A percentile compares a stretch with the other conserved stretches of the same genome.
phyloP scores from a whole-genome alignment of 2,888 invertebrate genomes.

The Andrena praecox region DNA sequence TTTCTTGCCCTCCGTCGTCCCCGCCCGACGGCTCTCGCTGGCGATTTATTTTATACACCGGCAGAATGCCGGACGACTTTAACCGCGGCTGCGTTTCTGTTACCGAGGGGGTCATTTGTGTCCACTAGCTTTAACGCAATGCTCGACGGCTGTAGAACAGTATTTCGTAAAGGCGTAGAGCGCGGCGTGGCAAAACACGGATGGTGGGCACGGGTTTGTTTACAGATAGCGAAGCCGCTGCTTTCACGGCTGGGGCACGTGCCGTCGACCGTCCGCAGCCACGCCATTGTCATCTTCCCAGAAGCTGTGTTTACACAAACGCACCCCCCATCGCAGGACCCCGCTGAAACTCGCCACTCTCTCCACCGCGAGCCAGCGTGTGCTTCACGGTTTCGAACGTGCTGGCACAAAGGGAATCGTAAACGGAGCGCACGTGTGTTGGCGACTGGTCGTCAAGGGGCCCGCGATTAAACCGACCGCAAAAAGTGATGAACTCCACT shows the following conservation, averaged over 20 bases:
- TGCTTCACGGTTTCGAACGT: constrained; percentile 21
- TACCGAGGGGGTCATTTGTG: constrained; percentile 39
- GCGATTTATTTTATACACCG: constrained; percentile 58
- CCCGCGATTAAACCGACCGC: constrained; percentile 61
- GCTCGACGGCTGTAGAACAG: neutral
- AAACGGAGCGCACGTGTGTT: constrained; percentile 62
- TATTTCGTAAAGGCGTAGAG: neutral
- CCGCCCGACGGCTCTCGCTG: constrained; percentile 31
- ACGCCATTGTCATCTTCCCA: constrained; percentile 55
- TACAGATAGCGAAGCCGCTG: constrained; percentile 1
- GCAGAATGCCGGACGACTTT: constrained; percentile 47
- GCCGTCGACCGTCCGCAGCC: constrained; percentile 30
- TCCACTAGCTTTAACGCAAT: constrained; percentile 17
- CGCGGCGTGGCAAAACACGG: neutral
- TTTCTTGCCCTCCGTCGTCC: constrained; percentile 49
- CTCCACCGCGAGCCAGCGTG: constrained; percentile 9
- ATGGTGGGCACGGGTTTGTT: constrained; percentile 18
- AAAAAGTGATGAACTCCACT: constrained; percentile 49
- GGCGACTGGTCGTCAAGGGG: constrained; percentile 27
- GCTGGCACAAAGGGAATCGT: constrained; percentile 51
- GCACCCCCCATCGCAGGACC: constrained; percentile 1
- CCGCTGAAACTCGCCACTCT: constrained; percentile 46
- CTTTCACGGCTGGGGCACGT: constrained; percentile 37
- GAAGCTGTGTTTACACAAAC: constrained; percentile 58
- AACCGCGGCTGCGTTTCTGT: constrained; percentile 49